Evolutionary conservation across 2,797 vertebrate species (phyloP).

Genomic region (Enteromius treurensis): DNA sequence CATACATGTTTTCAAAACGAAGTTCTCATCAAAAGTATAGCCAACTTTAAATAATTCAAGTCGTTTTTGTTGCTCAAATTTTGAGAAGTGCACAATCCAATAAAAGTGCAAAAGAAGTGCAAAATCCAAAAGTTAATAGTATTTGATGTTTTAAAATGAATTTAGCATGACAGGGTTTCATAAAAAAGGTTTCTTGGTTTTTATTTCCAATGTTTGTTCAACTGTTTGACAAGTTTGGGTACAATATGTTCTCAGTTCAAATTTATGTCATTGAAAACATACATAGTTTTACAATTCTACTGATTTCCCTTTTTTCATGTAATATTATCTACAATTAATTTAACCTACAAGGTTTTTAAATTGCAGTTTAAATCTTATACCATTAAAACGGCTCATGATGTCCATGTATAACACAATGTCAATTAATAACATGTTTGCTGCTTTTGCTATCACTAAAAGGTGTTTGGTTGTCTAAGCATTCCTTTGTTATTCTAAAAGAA

Average conservation of each 20-base stretch:
- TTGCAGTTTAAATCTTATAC: not conserved
- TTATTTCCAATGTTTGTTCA: not conserved
- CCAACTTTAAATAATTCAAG: not conserved
- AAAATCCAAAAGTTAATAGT: not conserved
- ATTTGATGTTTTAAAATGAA: not conserved
- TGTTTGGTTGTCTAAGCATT: not conserved
- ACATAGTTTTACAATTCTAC: not conserved
- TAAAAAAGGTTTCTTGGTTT: not conserved
- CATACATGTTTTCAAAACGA: not conserved
- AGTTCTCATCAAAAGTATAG: not conserved
- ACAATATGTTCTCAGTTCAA: not conserved
- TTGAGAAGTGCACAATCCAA: not conserved
- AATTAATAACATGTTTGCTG: not conserved
- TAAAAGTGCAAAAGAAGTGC: not conserved
- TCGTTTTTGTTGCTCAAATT: not conserved
- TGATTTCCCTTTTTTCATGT: not conserved
- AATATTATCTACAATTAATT: not conserved
- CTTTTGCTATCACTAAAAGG: not conserved
- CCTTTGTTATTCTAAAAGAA: not conserved
- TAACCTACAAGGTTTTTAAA: not conserved
- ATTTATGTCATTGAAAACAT: not conserved
- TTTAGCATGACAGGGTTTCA: not conserved
- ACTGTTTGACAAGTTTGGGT: not conserved
- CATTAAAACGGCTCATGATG: not conserved
- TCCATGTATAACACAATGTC: not conserved